Evolutionary conservation across 2,113 vertebrate genomes (phyloP).

Genomic region (Nyctibius bracteatus): DNA sequence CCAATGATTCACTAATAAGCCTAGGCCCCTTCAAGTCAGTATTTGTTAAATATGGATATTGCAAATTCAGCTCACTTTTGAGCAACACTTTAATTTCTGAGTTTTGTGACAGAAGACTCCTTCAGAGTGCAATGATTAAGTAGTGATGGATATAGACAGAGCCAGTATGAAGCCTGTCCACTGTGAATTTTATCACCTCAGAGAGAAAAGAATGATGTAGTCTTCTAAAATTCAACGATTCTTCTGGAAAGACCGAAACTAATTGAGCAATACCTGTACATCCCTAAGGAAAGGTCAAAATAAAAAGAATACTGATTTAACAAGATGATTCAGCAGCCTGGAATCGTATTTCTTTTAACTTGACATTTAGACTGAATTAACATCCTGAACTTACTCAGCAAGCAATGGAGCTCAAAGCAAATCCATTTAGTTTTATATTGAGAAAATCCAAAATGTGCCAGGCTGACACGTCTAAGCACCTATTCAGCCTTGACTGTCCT

Average conservation of each 20-base stretch:
- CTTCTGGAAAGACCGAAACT: background rate
- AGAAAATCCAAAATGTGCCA: background rate
- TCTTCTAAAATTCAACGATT: background rate
- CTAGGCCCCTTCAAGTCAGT: background rate
- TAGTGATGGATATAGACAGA: background rate
- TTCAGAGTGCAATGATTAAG: background rate
- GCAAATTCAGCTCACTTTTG: background rate
- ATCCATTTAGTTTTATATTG: background rate
- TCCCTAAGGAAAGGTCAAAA: slow-evolving; percentile 28
- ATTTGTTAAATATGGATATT: background rate
- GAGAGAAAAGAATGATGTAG: background rate
- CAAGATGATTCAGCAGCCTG: background rate
- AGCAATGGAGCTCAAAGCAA: background rate
- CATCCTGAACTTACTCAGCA: background rate
- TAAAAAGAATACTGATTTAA: slow-evolving; percentile 30
- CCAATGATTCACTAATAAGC: background rate
- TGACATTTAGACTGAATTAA: slow-evolving; percentile 31
- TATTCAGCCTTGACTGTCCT: background rate
- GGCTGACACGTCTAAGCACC: background rate
- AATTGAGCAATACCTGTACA: background rate
- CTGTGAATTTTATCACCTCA: background rate
- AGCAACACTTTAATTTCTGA: background rate
- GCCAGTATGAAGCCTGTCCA: background rate
- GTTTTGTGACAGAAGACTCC: background rate
- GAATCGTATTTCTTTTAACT: background rate